These are phyloP conservation scores for Venusia cambrica DNA, from an alignment of 2,888 invertebrate species.

Conservation along the genomic window DNA sequence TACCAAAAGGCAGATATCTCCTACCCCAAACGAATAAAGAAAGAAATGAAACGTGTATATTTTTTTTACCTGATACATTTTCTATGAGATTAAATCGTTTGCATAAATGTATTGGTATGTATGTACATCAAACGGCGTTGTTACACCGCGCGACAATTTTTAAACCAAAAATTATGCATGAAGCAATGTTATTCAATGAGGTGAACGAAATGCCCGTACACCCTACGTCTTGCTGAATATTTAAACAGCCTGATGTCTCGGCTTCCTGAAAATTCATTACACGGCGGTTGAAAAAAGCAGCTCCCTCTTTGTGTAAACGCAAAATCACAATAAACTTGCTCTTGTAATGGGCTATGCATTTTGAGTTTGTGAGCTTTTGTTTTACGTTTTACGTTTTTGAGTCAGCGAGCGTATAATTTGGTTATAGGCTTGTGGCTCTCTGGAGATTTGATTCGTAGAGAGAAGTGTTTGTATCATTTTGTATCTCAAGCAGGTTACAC, in stretches of 20 bases:
- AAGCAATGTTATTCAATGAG: conserved; percentile 77
- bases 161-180: conserved; percentile 71
- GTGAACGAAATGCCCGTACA: conserved; percentile 57
- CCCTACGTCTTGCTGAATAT: conserved; percentile 66
- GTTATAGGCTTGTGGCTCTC: conserved; percentile 22
- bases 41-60: too few relatives aligned
- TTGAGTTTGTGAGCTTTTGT: conserved; percentile 44
- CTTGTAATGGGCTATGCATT: conserved; percentile 70
- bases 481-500: conserved; percentile 1
- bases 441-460: conserved; percentile 12
- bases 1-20: too few relatives aligned
- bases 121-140: conserved; percentile 1
- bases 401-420: conserved; percentile 30
- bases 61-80: too few relatives aligned
- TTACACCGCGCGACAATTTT: conserved; percentile 42
- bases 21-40: too few relatives aligned
- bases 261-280: conserved; percentile 67
- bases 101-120: too few relatives aligned
- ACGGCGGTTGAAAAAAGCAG: conserved; percentile 57
- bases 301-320: conserved; percentile 75
- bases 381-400: conserved; percentile 51
- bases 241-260: conserved; percentile 63
- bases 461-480: too few relatives aligned
- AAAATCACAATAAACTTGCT: conserved; percentile 76
- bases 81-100: too few relatives aligned